These are phyloP conservation scores for Psophia crepitans DNA, from an alignment of 2,113 vertebrate species.

Conservation along the genomic window DNA sequence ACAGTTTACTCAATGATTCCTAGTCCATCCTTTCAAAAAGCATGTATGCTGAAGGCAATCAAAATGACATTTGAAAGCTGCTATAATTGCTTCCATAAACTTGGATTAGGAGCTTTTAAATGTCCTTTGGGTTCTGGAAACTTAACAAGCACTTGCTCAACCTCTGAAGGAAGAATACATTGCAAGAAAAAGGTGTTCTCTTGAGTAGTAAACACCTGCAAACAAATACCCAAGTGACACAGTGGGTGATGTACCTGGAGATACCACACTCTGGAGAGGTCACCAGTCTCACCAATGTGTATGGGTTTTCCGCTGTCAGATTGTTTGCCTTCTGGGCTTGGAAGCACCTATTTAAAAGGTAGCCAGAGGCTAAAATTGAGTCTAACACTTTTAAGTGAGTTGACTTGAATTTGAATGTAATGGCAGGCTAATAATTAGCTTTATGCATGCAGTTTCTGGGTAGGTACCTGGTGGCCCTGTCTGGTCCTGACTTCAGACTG, in stretches of 20 bases:
- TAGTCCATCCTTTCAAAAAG: not conserved
- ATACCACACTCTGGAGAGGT: not conserved
- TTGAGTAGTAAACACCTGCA: not conserved
- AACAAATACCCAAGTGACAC: not conserved
- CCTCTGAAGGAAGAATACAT: not conserved
- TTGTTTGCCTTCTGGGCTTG: not conserved
- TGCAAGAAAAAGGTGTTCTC: not conserved
- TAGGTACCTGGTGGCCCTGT: not conserved
- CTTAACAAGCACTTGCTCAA: not conserved
- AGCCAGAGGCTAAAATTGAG: not conserved
- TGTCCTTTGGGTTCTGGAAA: not conserved
- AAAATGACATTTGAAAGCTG: not conserved
- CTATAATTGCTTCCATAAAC: conserved; percentile 8
- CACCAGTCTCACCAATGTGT: not conserved
- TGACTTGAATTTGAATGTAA: not conserved
- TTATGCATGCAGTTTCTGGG: not conserved
- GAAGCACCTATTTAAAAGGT: not conserved
- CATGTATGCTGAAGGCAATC: not conserved
- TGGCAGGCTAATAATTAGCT: not conserved
- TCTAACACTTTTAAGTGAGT: not conserved
- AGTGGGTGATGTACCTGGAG: not conserved
- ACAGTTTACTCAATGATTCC: not conserved
- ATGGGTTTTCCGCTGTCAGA: not conserved
- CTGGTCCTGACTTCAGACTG: not conserved
- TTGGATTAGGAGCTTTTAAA: conserved; percentile 1